Base-by-base conservation (phyloP, 92 coral and sea anemone genomes). In the Phenganax stokvisi region DNA sequence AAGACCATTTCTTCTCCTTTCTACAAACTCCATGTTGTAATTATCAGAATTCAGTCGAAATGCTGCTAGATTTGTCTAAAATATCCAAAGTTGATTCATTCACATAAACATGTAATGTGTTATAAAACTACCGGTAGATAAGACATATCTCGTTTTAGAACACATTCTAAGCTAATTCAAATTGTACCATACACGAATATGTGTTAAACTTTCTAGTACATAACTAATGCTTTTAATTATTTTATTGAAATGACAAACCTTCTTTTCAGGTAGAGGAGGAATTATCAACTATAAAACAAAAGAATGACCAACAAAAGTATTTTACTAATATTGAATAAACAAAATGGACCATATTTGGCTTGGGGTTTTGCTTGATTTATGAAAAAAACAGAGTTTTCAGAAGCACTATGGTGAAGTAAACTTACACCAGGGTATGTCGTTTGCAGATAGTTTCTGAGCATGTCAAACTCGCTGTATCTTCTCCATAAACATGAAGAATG, bases 401-500 rank as follows among this genome's bases (percentile, higher is more conserved):
- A 59, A 59, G 65, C 16, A 9, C 8, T 44, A 56, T 15, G 54
- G 56, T 44, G 30, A n/a, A 54, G 56, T 7, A 52, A 8, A 78
- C 98, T 92, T 88, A 94, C 98, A 44, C 91, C 92, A 15, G 97
- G 97, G 61, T 86, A 94, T 56, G 82, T 94, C 70, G 98, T 93
- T 56, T 92, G 89, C 64, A 94, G 86, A 75, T 94, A 94, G 74
- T 94, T 91, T 67, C 97, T 89, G 17, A 94, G 86, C 63, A 91
- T 89, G 67, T 94, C 98, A 94, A 94, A 94, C 78, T 94, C 98
- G 77, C 98, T 94, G 85, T 94, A 94, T 76, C 98, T 85, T 82
- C 98, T 81, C 98, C 98, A 94, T 80, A 94, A 80, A 58, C 87
- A 86, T 37, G 94, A 86, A 0, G 98, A 89, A 85, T 89, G 87